Conservation (phyloP, 2,113 vertebrate genomes). For the Cromileptes altivelis region DNA sequence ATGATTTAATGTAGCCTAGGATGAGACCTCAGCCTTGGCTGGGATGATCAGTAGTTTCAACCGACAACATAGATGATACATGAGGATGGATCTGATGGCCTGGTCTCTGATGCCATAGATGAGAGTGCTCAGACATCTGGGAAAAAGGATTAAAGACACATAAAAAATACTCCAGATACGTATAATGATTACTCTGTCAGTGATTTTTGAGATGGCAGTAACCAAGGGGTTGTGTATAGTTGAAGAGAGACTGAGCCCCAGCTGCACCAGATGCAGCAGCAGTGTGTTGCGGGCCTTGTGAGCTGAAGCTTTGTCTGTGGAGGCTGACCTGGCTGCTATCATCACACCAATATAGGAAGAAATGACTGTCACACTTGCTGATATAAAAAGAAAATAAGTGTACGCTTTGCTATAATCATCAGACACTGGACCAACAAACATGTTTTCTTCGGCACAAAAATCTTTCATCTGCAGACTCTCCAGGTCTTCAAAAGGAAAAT, state of each 20-base stretch:
- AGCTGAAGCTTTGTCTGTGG: constrained; percentile 61
- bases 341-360: constrained; percentile 66
- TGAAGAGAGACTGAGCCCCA: constrained; percentile 46
- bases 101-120: constrained; percentile 70
- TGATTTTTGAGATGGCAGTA: not conserved
- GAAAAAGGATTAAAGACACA: constrained; percentile 39
- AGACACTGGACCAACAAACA: not conserved
- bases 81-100: constrained; percentile 48
- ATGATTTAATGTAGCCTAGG: no score
- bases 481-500: not conserved
- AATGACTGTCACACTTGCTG: constrained; percentile 38
- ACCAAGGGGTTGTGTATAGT: constrained; percentile 34
- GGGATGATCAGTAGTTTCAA: not conserved
- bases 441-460: not conserved
- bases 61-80: constrained; percentile 29
- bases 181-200: no score
- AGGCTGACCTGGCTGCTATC: constrained; percentile 52
- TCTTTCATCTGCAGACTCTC: constrained; percentile 32
- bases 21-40: not conserved
- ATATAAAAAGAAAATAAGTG: constrained; percentile 44
- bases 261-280: constrained; percentile 56
- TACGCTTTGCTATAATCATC: constrained; percentile 23
- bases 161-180: constrained; percentile 56
- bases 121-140: constrained; percentile 65
- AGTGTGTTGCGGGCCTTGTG: constrained; percentile 67